Conservation (phyloP, 2,888 invertebrate species). For the Nephrocerus scutellatus region DNA sequence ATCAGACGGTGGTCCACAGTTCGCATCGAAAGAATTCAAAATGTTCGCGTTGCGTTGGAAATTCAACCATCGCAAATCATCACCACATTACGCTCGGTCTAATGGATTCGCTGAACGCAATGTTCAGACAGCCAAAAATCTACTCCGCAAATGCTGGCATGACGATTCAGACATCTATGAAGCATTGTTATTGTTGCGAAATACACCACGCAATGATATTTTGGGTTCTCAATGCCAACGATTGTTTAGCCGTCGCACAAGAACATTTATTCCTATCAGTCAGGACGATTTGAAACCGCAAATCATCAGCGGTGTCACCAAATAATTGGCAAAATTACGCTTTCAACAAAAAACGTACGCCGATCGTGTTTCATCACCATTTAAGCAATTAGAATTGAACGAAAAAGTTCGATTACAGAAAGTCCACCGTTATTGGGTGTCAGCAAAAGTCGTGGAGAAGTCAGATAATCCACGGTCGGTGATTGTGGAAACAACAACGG, state of each 20-base stretch:
- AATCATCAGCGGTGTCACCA: background rate
- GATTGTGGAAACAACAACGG: background rate
- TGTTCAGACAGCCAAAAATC: constrained; percentile 8
- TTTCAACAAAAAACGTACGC: background rate
- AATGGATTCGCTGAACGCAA: constrained; percentile 10
- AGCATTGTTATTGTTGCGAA: constrained; percentile 7
- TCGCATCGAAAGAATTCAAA: too few relatives aligned
- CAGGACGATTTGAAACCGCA: constrained; percentile 4
- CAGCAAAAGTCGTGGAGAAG: background rate
- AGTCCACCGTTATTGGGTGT: background rate
- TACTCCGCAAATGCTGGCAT: constrained; percentile 1
- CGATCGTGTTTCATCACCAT: background rate
- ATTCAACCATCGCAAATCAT: constrained; percentile 19
- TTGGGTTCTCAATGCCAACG: constrained; percentile 12
- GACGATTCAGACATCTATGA: constrained; percentile 3
- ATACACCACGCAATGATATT: constrained; percentile 12
- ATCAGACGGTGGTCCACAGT: too few relatives aligned
- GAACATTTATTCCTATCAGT: constrained; percentile 3
- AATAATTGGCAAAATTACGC: background rate
- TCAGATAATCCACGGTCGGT: background rate
- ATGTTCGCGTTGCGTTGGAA: too few relatives aligned
- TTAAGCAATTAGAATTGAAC: background rate
- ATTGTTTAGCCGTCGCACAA: constrained; percentile 6
- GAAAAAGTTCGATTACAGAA: background rate
- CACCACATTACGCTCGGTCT: constrained; percentile 14